Evolutionary conservation across 2,888 invertebrate species (phyloP).

Genomic region (Erannis defoliaria): DNA sequence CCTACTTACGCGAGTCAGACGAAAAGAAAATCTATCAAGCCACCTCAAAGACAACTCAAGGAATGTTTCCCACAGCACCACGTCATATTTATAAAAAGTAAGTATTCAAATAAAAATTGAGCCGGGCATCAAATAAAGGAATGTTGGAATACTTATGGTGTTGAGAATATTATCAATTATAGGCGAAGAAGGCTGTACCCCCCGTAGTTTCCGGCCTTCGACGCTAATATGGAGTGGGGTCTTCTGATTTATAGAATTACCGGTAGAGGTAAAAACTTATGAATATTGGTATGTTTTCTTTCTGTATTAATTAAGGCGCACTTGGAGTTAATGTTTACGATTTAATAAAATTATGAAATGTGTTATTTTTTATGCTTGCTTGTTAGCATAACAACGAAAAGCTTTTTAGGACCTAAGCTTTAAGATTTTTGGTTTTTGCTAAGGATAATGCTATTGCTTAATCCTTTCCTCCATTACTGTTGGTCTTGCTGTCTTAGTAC

Average conservation of each 20-base stretch:
- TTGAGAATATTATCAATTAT: slow-evolving; percentile 79
- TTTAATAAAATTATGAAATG: background rate
- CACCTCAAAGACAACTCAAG: slow-evolving; percentile 8
- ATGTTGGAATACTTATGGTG: slow-evolving; percentile 71
- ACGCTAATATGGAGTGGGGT: slow-evolving; percentile 53
- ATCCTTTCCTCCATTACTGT: too few relatives aligned
- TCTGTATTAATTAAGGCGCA: slow-evolving; percentile 10
- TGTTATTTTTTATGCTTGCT: background rate
- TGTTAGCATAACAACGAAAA: too few relatives aligned
- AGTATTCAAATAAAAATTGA: slow-evolving; percentile 57
- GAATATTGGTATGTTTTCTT: background rate
- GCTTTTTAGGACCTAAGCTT: too few relatives aligned
- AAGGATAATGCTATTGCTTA: too few relatives aligned
- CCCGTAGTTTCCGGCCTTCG: slow-evolving; percentile 40
- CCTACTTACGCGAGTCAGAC: background rate
- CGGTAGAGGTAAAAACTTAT: slow-evolving; percentile 18
- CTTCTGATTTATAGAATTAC: slow-evolving; percentile 46
- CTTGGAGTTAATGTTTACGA: slow-evolving; percentile 10
- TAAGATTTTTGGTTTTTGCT: too few relatives aligned
- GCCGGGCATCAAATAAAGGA: slow-evolving; percentile 67
- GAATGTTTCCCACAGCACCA: slow-evolving; percentile 35
- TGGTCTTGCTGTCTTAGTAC: too few relatives aligned
- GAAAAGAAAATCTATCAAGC: background rate
- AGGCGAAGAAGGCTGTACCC: slow-evolving; percentile 34
- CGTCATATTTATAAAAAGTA: slow-evolving; percentile 15